Evolutionary conservation across 2,113 vertebrate species (phyloP), one percentile per base, ranked within the genome.

Genomic region (Prietella phreatophila): DNA sequence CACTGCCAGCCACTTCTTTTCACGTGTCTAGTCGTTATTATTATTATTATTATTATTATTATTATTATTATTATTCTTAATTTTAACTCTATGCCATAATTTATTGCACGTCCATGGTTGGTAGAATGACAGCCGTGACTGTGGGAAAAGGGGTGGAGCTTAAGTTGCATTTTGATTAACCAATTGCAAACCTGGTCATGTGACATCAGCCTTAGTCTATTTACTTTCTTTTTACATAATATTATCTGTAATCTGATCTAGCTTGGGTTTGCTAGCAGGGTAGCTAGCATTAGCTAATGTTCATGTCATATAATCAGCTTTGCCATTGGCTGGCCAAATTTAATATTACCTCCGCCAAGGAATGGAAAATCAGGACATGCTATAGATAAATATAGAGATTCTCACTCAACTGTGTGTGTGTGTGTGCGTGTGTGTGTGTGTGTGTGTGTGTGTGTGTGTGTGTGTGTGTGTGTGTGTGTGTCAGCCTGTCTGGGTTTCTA

Each of bases 401-500:
- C 20, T 4, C 39, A 25, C 39, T 76, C 84, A 82, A 88, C 60
- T 5, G n/a, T 86, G 25, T 58, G 55, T 85, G 53, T 86, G 71
- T 85, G 58, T 63, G 81, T 83, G 58, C 71, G 80, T 84, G 42
- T 71, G 65, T 53, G 55, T 85, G 80, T 84, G 56, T 69, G 65
- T 50, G 83, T 85, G 42, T 53, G n/a, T 88, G 42, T 82, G 87
- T 73, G 83, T 8, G 47, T 8, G 47, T 9, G 47, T 47, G 47
- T 47, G 47, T 0, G 47, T 47, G 79, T 80, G 83, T 47, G 47
- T 47, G 47, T 9, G 47, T 47, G 47, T 47, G 47, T 9, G 47
- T 47, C 63, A 61, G 88, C 58, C 53, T 82, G 80, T 76, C 71
- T 89, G 86, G 82, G 86, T 39, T 17, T 73, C 30, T 73, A 39